These are phyloP conservation scores for Nymphalis urticae DNA, from an alignment of 2,888 invertebrate genomes.

Conservation along the genomic window DNA sequence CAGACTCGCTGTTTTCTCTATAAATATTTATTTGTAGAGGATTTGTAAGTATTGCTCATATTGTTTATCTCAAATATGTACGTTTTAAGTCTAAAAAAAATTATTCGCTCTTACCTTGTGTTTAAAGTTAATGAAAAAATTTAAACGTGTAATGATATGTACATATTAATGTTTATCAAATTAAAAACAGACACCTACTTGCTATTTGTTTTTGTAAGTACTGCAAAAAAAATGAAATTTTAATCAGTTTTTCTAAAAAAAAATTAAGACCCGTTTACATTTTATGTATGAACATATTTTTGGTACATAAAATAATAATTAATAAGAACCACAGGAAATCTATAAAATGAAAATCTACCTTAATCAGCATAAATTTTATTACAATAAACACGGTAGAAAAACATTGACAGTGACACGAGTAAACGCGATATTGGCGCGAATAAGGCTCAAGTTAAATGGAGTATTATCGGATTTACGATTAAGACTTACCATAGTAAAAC, in stretches of 20 bases:
- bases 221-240: no score
- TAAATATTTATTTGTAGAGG: not conserved
- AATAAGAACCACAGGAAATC: not conserved
- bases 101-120: not conserved
- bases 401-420: slow-evolving; percentile 15
- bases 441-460: slow-evolving; percentile 35
- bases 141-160: no score
- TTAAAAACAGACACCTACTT: not conserved
- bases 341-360: not conserved
- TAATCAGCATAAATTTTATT: not conserved
- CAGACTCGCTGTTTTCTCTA: not conserved
- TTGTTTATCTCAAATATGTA: not conserved
- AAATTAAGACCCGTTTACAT: not conserved
- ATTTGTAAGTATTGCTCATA: not conserved
- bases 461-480: slow-evolving; percentile 40
- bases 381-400: slow-evolving; percentile 9
- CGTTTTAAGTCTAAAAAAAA: not conserved
- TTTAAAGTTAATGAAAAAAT: no score
- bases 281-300: no score
- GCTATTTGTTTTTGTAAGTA: not conserved
- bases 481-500: slow-evolving; percentile 15
- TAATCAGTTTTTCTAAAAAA: not conserved
- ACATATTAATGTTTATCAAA: not conserved
- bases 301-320: not conserved
- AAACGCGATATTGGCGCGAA: slow-evolving; percentile 15